phyloP scores from a whole-genome alignment of 2,113 vertebrate genomes.

The Podilymbus podiceps region DNA sequence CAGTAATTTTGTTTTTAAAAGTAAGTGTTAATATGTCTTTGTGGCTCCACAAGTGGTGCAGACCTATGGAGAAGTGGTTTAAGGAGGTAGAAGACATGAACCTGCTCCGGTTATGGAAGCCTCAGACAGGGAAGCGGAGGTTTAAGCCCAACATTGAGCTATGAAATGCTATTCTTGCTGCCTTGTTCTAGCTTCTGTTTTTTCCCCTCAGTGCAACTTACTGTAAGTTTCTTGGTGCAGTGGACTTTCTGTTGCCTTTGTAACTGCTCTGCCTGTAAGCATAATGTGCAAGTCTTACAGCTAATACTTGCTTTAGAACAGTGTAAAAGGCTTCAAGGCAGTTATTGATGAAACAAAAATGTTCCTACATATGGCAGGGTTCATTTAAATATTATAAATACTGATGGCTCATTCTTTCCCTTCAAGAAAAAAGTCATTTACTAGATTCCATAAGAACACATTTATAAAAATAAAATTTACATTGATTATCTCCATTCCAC shows the following conservation, averaged over 20 bases:
- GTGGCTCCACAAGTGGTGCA: background rate
- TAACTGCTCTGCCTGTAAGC: background rate
- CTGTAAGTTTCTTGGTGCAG: background rate
- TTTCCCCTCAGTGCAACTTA: background rate
- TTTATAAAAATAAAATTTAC: constrained; percentile 63
- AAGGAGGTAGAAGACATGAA: background rate
- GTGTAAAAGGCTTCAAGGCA: background rate
- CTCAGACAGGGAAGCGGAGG: background rate
- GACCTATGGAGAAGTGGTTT: background rate
- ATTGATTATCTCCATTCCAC: background rate
- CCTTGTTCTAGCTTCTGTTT: background rate
- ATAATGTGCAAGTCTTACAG: background rate
- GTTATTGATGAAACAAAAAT: background rate
- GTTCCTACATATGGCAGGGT: background rate
- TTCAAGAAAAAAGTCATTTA: background rate
- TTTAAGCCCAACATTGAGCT: background rate
- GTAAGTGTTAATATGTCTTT: background rate
- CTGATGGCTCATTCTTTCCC: background rate
- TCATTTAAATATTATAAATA: background rate
- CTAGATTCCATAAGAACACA: background rate
- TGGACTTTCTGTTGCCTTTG: background rate
- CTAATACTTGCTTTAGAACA: background rate
- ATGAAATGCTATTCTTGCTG: background rate
- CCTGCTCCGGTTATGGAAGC: background rate
- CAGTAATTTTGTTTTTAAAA: background rate